Percentiles rank a stretch among this genome's conserved stretches.
These are phyloP conservation scores for Entomobrya multifasciata DNA, from an alignment of 2,888 invertebrate genomes.

Conservation along the genomic window DNA sequence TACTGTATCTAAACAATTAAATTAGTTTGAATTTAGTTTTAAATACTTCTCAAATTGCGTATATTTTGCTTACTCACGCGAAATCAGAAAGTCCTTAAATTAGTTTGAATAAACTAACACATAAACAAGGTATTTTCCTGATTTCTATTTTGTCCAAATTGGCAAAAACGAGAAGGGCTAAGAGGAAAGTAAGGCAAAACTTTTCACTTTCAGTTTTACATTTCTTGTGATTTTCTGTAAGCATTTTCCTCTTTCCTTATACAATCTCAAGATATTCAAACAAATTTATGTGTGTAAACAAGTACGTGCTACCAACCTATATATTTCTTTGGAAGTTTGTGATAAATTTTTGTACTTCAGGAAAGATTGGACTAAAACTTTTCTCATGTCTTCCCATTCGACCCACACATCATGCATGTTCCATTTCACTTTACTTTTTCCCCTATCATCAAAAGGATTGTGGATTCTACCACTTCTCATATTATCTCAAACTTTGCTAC, in stretches of 20 bases:
- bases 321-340: neutral
- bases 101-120: constrained; percentile 25
- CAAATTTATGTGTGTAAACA: neutral
- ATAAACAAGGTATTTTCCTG: constrained; percentile 44
- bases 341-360: neutral
- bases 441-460: neutral
- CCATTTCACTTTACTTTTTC: too few species aligned
- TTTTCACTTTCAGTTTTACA: constrained; percentile 1
- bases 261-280: too few species aligned
- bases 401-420: neutral
- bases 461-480: neutral
- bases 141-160: neutral
- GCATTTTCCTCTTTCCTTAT: constrained; percentile 2
- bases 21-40: too few species aligned
- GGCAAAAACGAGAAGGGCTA: constrained; percentile 34
- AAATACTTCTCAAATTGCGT: too few species aligned
- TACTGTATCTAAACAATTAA: too few species aligned
- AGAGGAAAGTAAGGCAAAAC: constrained; percentile 6
- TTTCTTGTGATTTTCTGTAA: neutral
- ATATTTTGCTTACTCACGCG: constrained; percentile 1
- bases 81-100: constrained; percentile 35
- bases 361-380: constrained; percentile 3
- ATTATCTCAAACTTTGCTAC: neutral
- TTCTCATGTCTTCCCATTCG: neutral
- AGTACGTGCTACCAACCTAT: neutral